These are phyloP conservation scores for Salvelinus namaycush DNA, from an alignment of 2,113 vertebrate species.

Conservation along the genomic window DNA sequence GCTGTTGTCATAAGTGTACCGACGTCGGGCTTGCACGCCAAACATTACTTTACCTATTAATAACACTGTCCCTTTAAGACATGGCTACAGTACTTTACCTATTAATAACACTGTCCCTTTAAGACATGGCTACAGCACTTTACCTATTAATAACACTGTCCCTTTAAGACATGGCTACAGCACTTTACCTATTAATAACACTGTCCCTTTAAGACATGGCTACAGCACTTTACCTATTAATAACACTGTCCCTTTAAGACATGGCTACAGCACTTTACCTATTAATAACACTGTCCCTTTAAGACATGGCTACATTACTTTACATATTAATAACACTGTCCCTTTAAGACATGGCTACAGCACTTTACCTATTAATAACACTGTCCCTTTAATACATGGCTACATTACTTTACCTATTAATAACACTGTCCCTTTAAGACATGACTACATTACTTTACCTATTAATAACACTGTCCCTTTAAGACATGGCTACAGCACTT, in stretches of 20 bases:
- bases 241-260: conserved; percentile 63
- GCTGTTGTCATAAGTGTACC: no score
- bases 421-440: conserved; percentile 63
- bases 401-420: no score
- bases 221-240: conserved; percentile 26
- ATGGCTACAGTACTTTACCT: conserved; percentile 31
- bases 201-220: conserved; percentile 63
- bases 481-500: conserved; percentile 50
- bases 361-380: not conserved
- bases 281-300: conserved; percentile 57
- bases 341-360: conserved; percentile 64
- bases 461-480: conserved; percentile 57
- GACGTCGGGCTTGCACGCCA: no score
- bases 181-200: conserved; percentile 5
- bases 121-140: conserved; percentile 47
- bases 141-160: conserved; percentile 24
- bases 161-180: conserved; percentile 64
- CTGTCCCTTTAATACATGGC: no score
- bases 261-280: conserved; percentile 31
- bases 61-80: no score
- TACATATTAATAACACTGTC: conserved; percentile 23
- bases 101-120: conserved; percentile 57
- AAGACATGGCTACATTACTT: conserved; percentile 47
- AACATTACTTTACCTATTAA: no score
- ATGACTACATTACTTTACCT: conserved; percentile 30